Evolutionary conservation across 2,113 vertebrate species (phyloP).

Genomic region (Nematolebias whitei): DNA sequence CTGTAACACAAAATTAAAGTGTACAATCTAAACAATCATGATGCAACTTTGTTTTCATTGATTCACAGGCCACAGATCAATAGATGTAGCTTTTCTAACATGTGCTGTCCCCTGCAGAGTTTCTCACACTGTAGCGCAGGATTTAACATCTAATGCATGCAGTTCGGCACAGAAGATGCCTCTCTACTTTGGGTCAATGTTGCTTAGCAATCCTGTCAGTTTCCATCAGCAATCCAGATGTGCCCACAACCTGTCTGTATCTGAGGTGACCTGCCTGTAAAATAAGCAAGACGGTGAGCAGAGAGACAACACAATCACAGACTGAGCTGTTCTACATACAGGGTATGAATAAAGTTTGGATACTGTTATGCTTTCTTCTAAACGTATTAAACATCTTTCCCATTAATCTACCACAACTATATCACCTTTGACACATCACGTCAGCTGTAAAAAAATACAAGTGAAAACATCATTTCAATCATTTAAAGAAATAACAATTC

Average conservation of each 20-base stretch:
- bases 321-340: conserved; percentile 1
- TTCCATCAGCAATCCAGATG: conserved; percentile 49
- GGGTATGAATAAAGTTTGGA: conserved; percentile 38
- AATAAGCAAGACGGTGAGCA: conserved; percentile 24
- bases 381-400: neutral
- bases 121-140: neutral
- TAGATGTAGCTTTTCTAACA: conserved; percentile 17
- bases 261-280: conserved; percentile 61
- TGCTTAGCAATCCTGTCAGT: conserved; percentile 71
- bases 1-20: conserved; percentile 2
- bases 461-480: neutral
- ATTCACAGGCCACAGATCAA: conserved; percentile 30
- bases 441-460: neutral
- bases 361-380: conserved; percentile 1
- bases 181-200: conserved; percentile 51
- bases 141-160: neutral
- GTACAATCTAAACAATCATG: conserved; percentile 4
- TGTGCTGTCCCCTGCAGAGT: conserved; percentile 6
- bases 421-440: neutral
- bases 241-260: conserved; percentile 47
- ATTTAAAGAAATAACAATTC: conserved; percentile 1
- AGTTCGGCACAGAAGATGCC: conserved; percentile 9
- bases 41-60: conserved; percentile 15
- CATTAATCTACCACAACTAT: neutral
- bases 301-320: conserved; percentile 12